Percentiles rank a stretch among this genome's conserved stretches.
phyloP scores from a whole-genome alignment of 2,888 invertebrate genomes.

The Nezara viridula region DNA sequence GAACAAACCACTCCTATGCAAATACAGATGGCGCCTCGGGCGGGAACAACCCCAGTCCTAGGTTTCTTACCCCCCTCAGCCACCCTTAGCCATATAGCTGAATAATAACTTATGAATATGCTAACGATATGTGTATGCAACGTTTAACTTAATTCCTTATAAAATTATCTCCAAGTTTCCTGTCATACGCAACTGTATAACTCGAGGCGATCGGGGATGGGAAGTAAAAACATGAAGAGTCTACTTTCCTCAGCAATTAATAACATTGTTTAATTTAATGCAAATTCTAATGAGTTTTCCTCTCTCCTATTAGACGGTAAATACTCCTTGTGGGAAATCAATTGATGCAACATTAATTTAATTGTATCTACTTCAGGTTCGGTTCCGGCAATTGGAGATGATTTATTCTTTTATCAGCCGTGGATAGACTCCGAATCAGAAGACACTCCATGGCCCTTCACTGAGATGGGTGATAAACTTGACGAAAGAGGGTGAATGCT shows the following conservation, averaged over 20 bases:
- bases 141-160: conserved; percentile 39
- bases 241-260: neutral
- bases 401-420: no score
- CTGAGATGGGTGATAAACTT: no score
- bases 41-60: conserved; percentile 14
- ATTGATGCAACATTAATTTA: neutral
- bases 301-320: neutral
- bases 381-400: no score
- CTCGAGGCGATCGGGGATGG: neutral
- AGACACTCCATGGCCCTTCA: no score
- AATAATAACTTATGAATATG: conserved; percentile 47
- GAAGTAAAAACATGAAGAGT: neutral
- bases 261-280: neutral
- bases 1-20: conserved; percentile 42
- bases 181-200: conserved; percentile 4
- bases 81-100: conserved; percentile 12
- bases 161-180: conserved; percentile 31
- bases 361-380: no score
- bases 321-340: neutral
- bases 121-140: conserved; percentile 47
- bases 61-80: conserved; percentile 5
- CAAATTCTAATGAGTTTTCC: neutral
- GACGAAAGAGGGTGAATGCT: no score
- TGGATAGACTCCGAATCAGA: no score
- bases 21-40: conserved; percentile 1